Evolutionary conservation across 1,140 invertebrate species (phyloP).

Genomic region (Linepithema humile): DNA sequence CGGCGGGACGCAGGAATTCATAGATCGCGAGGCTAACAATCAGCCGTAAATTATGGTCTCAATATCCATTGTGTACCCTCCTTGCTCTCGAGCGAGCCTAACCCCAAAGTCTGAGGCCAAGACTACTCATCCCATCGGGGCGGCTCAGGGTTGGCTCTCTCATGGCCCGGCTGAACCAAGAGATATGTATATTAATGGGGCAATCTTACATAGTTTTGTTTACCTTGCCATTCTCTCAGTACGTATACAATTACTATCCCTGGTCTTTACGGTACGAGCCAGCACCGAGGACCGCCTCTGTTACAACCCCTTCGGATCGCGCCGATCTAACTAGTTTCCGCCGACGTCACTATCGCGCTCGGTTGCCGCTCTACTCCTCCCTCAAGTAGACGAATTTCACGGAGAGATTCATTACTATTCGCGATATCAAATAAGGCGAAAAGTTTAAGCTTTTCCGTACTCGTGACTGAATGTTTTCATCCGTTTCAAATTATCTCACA

Average conservation of each 20-base stretch:
- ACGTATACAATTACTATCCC: slow-evolving; percentile 84
- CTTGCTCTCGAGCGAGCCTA: slow-evolving; percentile 78
- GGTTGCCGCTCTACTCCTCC: slow-evolving; percentile 9
- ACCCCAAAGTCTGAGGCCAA: slow-evolving; percentile 83
- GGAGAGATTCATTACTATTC: slow-evolving; percentile 2
- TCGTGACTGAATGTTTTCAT: background rate
- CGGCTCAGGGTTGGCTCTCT: slow-evolving; percentile 66
- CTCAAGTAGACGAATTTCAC: background rate
- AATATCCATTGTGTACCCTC: slow-evolving; percentile 85
- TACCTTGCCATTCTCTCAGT: slow-evolving; percentile 84
- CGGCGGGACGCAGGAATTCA: slow-evolving; percentile 80
- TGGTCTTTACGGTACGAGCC: slow-evolving; percentile 63
- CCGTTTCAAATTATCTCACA: background rate
- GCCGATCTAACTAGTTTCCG: slow-evolving; percentile 59
- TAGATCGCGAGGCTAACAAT: slow-evolving; percentile 84
- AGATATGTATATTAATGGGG: slow-evolving; percentile 86
- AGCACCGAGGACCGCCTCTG: slow-evolving; percentile 58
- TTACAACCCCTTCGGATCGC: slow-evolving; percentile 17
- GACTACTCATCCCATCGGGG: slow-evolving; percentile 81
- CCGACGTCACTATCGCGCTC: slow-evolving; percentile 29
- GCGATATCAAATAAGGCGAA: background rate
- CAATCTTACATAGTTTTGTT: slow-evolving; percentile 86
- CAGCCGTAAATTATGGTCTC: slow-evolving; percentile 85
- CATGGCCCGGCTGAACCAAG: slow-evolving; percentile 80
- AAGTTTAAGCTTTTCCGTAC: background rate